Conservation (phyloP, 2,113 vertebrate genomes). For the Callipepla californica region DNA sequence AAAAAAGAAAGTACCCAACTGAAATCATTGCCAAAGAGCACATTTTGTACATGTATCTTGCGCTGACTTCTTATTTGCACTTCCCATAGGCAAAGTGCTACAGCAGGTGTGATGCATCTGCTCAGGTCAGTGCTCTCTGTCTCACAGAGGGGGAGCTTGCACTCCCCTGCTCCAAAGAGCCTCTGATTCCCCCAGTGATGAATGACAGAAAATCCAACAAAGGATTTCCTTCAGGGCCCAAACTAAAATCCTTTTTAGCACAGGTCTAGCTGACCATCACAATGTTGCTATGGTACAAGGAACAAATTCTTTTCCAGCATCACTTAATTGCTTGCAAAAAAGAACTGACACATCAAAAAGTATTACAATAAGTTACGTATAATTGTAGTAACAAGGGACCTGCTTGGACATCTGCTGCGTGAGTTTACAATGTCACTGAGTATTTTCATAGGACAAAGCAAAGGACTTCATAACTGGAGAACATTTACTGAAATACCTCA, state of each 20-base stretch:
- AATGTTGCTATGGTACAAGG: not conserved
- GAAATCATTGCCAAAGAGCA: not conserved
- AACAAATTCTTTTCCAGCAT: not conserved
- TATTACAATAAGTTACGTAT: not conserved
- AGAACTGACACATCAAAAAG: not conserved
- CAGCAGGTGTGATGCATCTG: not conserved
- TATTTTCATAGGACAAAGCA: not conserved
- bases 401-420: not conserved
- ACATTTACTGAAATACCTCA: not conserved
- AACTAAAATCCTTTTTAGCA: not conserved
- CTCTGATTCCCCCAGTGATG: not conserved
- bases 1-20: not conserved
- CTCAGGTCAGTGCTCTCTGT: not conserved
- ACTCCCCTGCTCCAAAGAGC: accelerated
- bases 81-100: not conserved
- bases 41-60: accelerated
- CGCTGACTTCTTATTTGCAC: not conserved
- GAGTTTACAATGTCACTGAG: not conserved
- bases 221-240: not conserved
- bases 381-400: not conserved
- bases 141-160: accelerated
- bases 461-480: not conserved
- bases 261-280: not conserved
- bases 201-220: not conserved
- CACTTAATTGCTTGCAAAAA: not conserved